Conservation (phyloP, 2,113 vertebrate species). For the Mixornis gularis region DNA sequence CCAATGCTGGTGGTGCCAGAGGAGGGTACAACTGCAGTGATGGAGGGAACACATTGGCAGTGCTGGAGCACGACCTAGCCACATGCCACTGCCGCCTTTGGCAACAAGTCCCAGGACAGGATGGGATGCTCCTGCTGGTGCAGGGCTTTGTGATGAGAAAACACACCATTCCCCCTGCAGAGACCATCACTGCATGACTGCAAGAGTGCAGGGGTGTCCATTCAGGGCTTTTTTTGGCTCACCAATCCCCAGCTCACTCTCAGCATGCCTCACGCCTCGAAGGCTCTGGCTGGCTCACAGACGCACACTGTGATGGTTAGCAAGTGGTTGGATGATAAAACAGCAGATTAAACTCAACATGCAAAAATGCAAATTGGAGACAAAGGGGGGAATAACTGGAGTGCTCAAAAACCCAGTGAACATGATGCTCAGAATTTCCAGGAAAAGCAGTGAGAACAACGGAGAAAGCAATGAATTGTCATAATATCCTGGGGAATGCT, state of each 20-base stretch:
- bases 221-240: neutral
- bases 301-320: fast-evolving
- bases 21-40: neutral
- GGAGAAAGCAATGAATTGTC: neutral
- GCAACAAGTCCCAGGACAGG: neutral
- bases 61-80: neutral
- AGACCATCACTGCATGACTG: neutral
- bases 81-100: fast-evolving
- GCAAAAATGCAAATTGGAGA: conserved; percentile 23
- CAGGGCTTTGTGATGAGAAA: neutral
- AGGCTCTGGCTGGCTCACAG: neutral
- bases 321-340: neutral
- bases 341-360: conserved; percentile 2
- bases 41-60: neutral
- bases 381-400: neutral
- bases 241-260: neutral
- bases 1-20: neutral
- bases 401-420: neutral
- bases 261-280: neutral
- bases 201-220: neutral
- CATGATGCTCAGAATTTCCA: fast-evolving
- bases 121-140: neutral
- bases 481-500: fast-evolving
- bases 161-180: neutral
- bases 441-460: neutral